A percentile compares a stretch with the other conserved stretches of the same genome.
Conservation (phyloP, 2,888 invertebrate genomes). For the Plemyria rubiginata region DNA sequence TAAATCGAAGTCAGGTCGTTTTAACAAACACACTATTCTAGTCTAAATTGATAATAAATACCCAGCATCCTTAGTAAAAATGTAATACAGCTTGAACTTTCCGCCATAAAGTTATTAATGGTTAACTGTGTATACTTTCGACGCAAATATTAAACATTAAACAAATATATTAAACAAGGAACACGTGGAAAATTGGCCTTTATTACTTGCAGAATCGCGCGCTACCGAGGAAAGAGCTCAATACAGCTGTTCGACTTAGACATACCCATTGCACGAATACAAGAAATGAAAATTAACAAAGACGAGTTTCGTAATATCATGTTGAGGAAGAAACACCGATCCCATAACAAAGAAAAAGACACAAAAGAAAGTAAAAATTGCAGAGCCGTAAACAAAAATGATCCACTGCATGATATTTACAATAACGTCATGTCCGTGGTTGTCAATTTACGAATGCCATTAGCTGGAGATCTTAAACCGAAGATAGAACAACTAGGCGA, state of each 20-base stretch:
- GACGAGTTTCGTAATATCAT: slow-evolving; percentile 7
- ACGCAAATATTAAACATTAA: not conserved
- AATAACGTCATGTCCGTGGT: slow-evolving; percentile 24
- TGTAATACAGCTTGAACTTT: not conserved
- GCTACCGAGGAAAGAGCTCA: slow-evolving; percentile 16
- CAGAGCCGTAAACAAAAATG: not conserved
- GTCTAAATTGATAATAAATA: too few species aligned
- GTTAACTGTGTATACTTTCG: not conserved
- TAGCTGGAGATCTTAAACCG: slow-evolving; percentile 1
- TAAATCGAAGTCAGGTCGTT: too few species aligned
- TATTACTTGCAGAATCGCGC: slow-evolving; percentile 33
- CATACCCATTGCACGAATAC: slow-evolving; percentile 21
- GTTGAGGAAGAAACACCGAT: not conserved
- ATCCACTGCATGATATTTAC: slow-evolving; percentile 12
- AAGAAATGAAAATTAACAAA: slow-evolving; percentile 17
- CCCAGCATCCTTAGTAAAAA: not conserved
- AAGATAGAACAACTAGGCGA: slow-evolving; percentile 10
- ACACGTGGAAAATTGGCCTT: slow-evolving; percentile 24
- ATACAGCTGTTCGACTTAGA: slow-evolving; percentile 19
- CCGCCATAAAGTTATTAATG: not conserved
- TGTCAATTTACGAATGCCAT: slow-evolving; percentile 23
- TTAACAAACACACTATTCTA: too few species aligned
- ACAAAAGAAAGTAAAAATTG: not conserved
- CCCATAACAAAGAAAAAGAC: not conserved
- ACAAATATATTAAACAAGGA: slow-evolving; percentile 1